These are phyloP conservation scores for Sporophila hypoxantha DNA, from an alignment of 2,113 vertebrate species.

Conservation along the genomic window DNA sequence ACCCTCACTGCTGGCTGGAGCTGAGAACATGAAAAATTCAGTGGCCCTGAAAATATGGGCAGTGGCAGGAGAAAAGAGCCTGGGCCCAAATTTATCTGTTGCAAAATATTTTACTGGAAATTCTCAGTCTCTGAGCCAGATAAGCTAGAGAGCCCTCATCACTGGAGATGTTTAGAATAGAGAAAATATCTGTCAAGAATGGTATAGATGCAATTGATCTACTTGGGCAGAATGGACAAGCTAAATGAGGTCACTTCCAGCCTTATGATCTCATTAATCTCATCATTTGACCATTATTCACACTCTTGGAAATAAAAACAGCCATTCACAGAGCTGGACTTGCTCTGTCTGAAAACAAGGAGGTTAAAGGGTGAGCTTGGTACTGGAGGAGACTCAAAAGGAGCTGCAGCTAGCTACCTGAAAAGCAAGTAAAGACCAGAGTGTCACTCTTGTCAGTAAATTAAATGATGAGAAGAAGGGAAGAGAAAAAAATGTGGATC, in stretches of 20 bases:
- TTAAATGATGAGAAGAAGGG: neutral
- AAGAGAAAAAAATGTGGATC: neutral
- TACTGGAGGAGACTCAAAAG: neutral
- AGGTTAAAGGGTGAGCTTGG: neutral
- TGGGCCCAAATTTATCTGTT: neutral
- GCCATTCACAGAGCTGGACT: neutral
- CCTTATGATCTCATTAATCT: conserved; percentile 42
- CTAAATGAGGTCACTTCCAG: conserved; percentile 36
- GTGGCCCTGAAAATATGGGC: neutral
- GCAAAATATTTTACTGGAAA: neutral
- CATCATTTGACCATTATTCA: conserved; percentile 13
- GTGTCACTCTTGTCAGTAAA: neutral
- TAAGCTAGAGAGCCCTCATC: neutral
- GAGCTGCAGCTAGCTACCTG: neutral
- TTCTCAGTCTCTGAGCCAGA: neutral
- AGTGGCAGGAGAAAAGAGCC: neutral
- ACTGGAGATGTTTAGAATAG: neutral
- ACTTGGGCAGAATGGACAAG: conserved; percentile 11
- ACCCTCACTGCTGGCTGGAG: neutral
- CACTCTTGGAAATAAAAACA: neutral
- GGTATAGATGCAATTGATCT: conserved; percentile 26
- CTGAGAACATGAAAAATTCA: neutral
- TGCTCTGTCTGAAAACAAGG: neutral
- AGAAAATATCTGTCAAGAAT: conserved; percentile 32
- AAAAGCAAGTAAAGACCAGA: neutral